Percentiles rank a stretch among this genome's conserved stretches.
phyloP scores from a whole-genome alignment of 2,113 vertebrate genomes.

The Pterocles burchelli region DNA sequence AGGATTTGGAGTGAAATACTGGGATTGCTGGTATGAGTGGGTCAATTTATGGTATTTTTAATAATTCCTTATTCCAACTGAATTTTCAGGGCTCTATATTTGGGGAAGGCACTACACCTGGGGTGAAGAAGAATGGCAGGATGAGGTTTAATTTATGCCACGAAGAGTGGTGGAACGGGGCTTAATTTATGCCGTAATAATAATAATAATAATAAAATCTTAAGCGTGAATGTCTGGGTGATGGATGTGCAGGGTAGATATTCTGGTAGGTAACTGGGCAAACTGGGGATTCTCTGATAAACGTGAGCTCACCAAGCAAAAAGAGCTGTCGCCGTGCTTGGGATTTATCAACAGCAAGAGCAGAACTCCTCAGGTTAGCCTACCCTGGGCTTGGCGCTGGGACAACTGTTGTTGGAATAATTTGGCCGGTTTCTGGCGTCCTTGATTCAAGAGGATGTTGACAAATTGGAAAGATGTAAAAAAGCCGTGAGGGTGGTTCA shows the following conservation, averaged over 20 bases:
- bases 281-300: not conserved
- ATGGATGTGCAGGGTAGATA: fast-evolving
- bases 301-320: not conserved
- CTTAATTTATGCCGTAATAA: not conserved
- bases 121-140: not conserved
- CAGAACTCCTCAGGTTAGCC: slow-evolving; percentile 38
- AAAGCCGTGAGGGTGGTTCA: slow-evolving; percentile 41
- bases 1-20: not conserved
- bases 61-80: not conserved
- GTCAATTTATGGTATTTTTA: fast-evolving
- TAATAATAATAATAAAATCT: too few relatives aligned
- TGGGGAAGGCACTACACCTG: not conserved
- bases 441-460: slow-evolving; percentile 12
- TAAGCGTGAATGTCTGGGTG: fast-evolving
- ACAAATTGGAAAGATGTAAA: slow-evolving; percentile 30
- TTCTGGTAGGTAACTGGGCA: not conserved
- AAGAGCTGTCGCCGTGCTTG: not conserved
- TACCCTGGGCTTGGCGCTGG: not conserved
- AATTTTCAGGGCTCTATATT: fast-evolving
- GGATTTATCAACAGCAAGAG: slow-evolving; percentile 1
- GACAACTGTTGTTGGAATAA: slow-evolving; percentile 21
- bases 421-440: slow-evolving; percentile 37
- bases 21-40: not conserved
- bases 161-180: not conserved
- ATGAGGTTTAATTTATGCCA: too few relatives aligned